phyloP scores from a whole-genome alignment of 1,140 invertebrate genomes.

The Gryon sp. region DNA sequence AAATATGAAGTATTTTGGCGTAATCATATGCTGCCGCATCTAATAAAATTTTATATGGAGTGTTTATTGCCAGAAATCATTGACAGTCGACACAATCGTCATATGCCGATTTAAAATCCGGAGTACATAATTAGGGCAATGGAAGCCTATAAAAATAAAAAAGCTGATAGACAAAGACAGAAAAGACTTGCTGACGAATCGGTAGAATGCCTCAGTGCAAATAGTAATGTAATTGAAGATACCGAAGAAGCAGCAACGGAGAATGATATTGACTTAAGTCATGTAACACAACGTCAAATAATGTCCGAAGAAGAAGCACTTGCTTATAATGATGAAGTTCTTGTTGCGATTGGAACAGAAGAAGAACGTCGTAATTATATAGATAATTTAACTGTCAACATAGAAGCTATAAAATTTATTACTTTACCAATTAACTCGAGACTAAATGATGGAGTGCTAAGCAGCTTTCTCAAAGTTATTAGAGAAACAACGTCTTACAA shows the following conservation, averaged over 20 bases:
- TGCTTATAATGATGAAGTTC: not conserved
- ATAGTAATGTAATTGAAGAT: too few species aligned
- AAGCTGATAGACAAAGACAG: too few species aligned
- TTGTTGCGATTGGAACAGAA: not conserved
- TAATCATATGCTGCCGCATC: slow-evolving; percentile 24
- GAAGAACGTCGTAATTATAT: not conserved
- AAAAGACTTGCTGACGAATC: too few species aligned
- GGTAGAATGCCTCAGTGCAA: too few species aligned
- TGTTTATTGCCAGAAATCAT: slow-evolving; percentile 68
- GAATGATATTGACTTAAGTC: not conserved
- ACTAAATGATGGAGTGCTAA: too few species aligned
- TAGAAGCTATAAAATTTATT: too few species aligned
- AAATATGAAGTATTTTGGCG: slow-evolving; percentile 33
- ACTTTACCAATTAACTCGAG: too few species aligned
- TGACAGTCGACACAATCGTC: slow-evolving; percentile 59
- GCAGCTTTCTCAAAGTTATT: too few species aligned
- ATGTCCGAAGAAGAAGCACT: not conserved
- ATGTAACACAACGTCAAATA: too few species aligned
- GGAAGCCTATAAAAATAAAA: slow-evolving; percentile 18
- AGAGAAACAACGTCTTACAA: too few species aligned
- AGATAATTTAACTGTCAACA: too few species aligned
- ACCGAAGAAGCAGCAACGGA: too few species aligned
- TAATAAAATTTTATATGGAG: slow-evolving; percentile 64
- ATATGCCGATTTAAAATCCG: slow-evolving; percentile 64
- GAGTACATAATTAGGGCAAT: slow-evolving; percentile 42